phyloP scores from a whole-genome alignment of 2,888 invertebrate species.

The Arge pagana region DNA sequence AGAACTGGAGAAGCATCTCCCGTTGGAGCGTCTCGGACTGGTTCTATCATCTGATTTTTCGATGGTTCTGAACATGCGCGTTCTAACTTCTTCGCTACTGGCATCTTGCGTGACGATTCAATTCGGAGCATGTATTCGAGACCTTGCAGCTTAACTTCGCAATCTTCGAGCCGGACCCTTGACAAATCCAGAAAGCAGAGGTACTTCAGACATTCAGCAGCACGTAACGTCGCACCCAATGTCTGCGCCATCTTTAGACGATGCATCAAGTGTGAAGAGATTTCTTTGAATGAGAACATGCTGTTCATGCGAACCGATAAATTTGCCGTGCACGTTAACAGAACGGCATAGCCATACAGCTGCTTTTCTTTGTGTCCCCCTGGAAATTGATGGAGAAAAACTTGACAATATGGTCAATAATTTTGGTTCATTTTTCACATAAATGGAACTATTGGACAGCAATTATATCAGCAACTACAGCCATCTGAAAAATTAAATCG shows the following conservation, averaged over 20 bases:
- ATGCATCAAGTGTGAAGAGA: slow-evolving; percentile 40
- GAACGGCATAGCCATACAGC: slow-evolving; percentile 36
- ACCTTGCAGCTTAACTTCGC: slow-evolving; percentile 49
- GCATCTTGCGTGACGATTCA: slow-evolving; percentile 17
- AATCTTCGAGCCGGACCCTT: slow-evolving; percentile 41
- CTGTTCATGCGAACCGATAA: slow-evolving; percentile 43
- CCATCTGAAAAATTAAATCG: background rate
- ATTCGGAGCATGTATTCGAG: slow-evolving; percentile 49
- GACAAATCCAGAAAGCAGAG: slow-evolving; percentile 48
- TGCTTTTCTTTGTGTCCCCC: slow-evolving; percentile 22
- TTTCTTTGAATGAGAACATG: slow-evolving; percentile 46
- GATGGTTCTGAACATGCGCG: background rate
- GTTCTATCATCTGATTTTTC: slow-evolving; percentile 17
- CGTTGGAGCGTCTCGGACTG: slow-evolving; percentile 29
- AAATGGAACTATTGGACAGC: too few species aligned
- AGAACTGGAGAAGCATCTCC: slow-evolving; percentile 45
- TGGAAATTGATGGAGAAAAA: background rate
- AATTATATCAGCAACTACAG: too few species aligned
- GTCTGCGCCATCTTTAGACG: slow-evolving; percentile 43
- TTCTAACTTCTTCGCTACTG: background rate
- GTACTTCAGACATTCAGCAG: slow-evolving; percentile 47
- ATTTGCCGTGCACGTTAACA: slow-evolving; percentile 33
- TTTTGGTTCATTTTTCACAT: too few species aligned
- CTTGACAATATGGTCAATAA: background rate
- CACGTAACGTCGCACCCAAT: slow-evolving; percentile 42